Evolutionary conservation across 1,140 invertebrate species (phyloP).

Genomic region (Drosophila chauvacae): DNA sequence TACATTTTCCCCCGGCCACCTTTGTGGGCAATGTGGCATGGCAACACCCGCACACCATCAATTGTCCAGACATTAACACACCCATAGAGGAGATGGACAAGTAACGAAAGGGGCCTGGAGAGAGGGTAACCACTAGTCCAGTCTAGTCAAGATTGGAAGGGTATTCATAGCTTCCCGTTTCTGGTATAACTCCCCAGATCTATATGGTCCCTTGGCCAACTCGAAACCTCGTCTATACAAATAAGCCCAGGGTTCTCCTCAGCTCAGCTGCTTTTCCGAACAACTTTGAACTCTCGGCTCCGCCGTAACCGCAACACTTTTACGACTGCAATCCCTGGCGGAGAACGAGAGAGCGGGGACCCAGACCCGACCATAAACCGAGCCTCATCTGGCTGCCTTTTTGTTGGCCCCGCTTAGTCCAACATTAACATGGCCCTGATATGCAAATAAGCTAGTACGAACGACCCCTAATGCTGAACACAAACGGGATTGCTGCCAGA

Average conservation of each 20-base stretch:
- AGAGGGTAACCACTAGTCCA: conserved; percentile 13
- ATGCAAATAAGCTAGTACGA: conserved; percentile 63
- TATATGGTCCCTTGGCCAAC: not conserved
- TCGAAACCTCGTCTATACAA: not conserved
- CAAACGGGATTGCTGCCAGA: conserved; percentile 5
- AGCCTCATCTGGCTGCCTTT: conserved; percentile 31
- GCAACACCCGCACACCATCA: conserved; percentile 21
- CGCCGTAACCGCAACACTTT: conserved; percentile 20
- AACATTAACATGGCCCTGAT: conserved; percentile 57
- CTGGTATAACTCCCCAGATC: not conserved
- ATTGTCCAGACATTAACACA: conserved; percentile 38
- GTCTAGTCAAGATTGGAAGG: not conserved
- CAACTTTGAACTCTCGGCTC: conserved; percentile 13
- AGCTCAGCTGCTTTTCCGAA: conserved; percentile 5
- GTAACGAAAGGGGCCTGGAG: conserved; percentile 58
- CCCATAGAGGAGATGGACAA: conserved; percentile 49
- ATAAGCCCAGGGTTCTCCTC: not conserved
- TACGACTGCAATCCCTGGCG: conserved; percentile 26
- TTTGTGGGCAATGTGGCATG: conserved; percentile 44
- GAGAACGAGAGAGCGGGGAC: not conserved
- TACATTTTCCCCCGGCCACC: conserved; percentile 33
- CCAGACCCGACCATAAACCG: conserved; percentile 20
- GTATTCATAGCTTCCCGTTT: not conserved
- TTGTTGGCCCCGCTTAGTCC: conserved; percentile 34
- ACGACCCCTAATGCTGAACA: conserved; percentile 29